A percentile compares a stretch with the other conserved stretches of the same genome.
Evolutionary conservation across 1,140 invertebrate genomes (phyloP).

Genomic region (Xylocopa sonorina): DNA sequence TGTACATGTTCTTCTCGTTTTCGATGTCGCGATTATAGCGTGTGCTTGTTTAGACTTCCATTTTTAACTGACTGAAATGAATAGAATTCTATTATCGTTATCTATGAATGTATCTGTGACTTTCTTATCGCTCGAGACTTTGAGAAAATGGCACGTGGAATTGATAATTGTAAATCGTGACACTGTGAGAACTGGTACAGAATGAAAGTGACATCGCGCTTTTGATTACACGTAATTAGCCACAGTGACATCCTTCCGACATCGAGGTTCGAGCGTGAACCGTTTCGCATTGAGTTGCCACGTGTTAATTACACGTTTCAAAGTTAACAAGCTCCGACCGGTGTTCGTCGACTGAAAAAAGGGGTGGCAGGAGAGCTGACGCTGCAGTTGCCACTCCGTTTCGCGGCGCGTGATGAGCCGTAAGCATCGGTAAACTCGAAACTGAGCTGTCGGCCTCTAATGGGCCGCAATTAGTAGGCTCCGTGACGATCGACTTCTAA

Average conservation of each 20-base stretch:
- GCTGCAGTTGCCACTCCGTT: conserved; percentile 25
- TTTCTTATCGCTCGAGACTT: no score
- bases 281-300: not conserved
- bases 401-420: not conserved
- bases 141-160: no score
- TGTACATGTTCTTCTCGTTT: not conserved
- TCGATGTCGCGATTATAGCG: no score
- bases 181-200: not conserved
- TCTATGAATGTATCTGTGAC: no score
- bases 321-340: conserved; percentile 27
- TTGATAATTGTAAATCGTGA: no score
- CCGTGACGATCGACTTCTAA: conserved; percentile 20
- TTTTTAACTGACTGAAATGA: no score
- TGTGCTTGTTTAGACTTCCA: no score
- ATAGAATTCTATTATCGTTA: no score
- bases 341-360: conserved; percentile 11
- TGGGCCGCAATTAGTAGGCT: conserved; percentile 42
- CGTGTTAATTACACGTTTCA: conserved; percentile 50
- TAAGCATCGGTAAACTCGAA: conserved; percentile 33
- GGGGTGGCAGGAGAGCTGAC: not conserved
- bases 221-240: not conserved
- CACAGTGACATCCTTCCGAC: not conserved
- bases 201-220: not conserved
- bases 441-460: conserved; percentile 16
- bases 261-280: not conserved